Conservation (phyloP, 2,113 vertebrate species). For the Numida meleagris region DNA sequence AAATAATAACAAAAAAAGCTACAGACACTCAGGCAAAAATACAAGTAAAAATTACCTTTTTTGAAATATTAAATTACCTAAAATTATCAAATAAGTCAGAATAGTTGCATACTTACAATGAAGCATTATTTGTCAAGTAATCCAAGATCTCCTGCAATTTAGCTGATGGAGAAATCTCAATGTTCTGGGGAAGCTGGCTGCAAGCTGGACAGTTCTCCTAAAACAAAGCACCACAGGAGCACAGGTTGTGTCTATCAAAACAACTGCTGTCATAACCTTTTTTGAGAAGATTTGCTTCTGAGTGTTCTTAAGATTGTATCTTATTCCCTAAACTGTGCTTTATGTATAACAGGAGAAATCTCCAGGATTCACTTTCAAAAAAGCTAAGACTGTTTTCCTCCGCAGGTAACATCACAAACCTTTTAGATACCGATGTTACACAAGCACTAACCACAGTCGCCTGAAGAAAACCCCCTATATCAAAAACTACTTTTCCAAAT, state of each 20-base stretch:
- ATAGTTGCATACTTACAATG: conserved; percentile 83
- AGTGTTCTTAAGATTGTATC: neutral
- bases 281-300: neutral
- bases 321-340: neutral
- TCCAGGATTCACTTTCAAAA: neutral
- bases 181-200: conserved; percentile 93
- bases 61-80: neutral
- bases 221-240: neutral
- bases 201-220: conserved; percentile 94
- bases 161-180: conserved; percentile 89
- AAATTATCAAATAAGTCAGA: neutral
- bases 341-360: neutral
- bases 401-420: neutral
- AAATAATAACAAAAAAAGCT: neutral
- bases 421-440: neutral
- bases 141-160: conserved; percentile 93
- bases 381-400: neutral
- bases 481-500: neutral
- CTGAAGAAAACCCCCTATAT: neutral
- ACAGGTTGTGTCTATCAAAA: neutral
- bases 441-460: neutral
- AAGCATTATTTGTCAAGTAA: conserved; percentile 89
- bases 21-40: neutral
- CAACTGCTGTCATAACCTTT: neutral
- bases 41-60: neutral